Evolutionary conservation across 2,113 vertebrate genomes (phyloP), one percentile per base, ranked within the genome.

Genomic region (Macquaria australasica): DNA sequence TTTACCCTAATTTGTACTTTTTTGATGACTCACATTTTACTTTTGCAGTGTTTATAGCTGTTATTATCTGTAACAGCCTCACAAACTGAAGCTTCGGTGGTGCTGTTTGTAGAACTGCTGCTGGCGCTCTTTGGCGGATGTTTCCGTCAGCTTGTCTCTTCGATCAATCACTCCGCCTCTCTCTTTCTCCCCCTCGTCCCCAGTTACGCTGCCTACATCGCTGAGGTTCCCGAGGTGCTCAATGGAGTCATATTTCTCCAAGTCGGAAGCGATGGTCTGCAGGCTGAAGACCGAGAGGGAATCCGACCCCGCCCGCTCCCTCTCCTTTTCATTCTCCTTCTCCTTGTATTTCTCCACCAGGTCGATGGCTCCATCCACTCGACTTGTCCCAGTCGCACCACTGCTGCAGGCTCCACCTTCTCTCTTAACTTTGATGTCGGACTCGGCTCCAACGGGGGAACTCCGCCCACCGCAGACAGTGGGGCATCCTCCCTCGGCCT

Each of bases 181-280:
- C 73, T 88, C 92, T 63, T 37, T 87, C 63, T 94, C 92, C 31
- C 77, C 88, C 45, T 95, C 92, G 1, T 93, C 93, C 45, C 93
- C 93, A 0, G 92, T 92, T 3, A 91, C 77, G 66, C 93, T 96
- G 0, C 91, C 93, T 4, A 96, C 94, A 0, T 96, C 96, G 66
- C 96, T 96, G 55, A 96, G 73, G 53, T 97, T 93, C 0, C 96
- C 93, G 48, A 99, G 90, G 81, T 99, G 98, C 87, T 98, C 98
- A 10, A 99, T 92, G 0, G 97, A 98, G 90, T 99, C 98, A 1
- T 97, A 98, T 75, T 98, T 98, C 95, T 98, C 97, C 80, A 99
- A 89, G 93, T 99, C 98, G 0, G 97, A 98, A 9, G 97, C 97
- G 73, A 98, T 97, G 63, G 97, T 98, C 91, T 97, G 97, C 81